A percentile compares a stretch with the other conserved stretches of the same genome.
Evolutionary conservation across 2,113 vertebrate species (phyloP).

Genomic region (Cheilinus undulatus): DNA sequence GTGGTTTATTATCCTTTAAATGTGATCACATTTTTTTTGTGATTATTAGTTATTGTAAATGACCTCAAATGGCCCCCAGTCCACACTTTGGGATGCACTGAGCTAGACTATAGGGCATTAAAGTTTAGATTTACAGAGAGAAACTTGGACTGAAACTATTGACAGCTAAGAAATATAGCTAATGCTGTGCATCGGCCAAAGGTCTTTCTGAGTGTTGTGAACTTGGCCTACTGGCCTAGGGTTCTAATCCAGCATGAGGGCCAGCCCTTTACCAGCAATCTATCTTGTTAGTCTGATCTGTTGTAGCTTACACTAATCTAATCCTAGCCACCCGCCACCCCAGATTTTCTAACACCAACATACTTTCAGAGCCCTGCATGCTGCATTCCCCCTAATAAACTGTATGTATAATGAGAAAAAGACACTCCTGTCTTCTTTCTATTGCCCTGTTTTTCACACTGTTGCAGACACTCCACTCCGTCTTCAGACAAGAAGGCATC

Average conservation of each 20-base stretch:
- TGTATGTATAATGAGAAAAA: neutral
- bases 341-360: slow-evolving; percentile 55
- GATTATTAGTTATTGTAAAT: too few relatives aligned
- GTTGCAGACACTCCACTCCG: neutral
- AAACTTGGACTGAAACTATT: neutral
- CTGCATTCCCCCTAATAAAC: slow-evolving; percentile 17
- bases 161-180: neutral
- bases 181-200: neutral
- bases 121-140: neutral
- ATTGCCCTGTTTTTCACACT: slow-evolving; percentile 6
- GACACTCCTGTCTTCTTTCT: neutral
- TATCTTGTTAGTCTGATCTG: slow-evolving; percentile 76
- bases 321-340: slow-evolving; percentile 69
- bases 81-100: too few relatives aligned
- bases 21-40: too few relatives aligned
- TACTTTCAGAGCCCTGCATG: slow-evolving; percentile 34
- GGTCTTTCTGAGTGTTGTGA: slow-evolving; percentile 35
- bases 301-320: slow-evolving; percentile 80
- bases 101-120: too few relatives aligned
- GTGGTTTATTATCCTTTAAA: too few relatives aligned
- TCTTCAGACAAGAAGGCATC: slow-evolving; percentile 6
- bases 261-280: slow-evolving; percentile 59
- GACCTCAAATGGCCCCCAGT: too few relatives aligned
- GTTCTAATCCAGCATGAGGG: slow-evolving; percentile 64
- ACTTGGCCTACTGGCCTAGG: slow-evolving; percentile 57